phyloP scores from a whole-genome alignment of 2,797 vertebrate genomes.

The Podargus strigoides region DNA sequence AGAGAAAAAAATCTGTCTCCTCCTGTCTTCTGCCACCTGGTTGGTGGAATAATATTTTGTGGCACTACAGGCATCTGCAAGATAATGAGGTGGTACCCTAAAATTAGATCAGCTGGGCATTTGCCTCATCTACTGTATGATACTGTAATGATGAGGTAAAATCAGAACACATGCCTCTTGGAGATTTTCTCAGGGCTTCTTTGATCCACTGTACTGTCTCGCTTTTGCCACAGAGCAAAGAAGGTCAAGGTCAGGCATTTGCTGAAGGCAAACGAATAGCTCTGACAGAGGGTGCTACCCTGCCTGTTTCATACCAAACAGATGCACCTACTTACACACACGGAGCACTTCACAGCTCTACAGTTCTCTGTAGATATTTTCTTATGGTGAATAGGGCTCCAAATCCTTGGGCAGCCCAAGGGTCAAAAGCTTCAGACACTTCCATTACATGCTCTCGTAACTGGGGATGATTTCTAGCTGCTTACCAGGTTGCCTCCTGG shows the following conservation, averaged over 20 bases:
- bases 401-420: background rate
- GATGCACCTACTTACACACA: accelerated
- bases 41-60: background rate
- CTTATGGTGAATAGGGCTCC: background rate
- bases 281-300: background rate
- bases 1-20: background rate
- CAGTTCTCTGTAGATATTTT: background rate
- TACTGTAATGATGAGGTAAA: background rate
- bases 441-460: background rate
- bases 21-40: background rate
- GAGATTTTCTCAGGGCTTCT: background rate
- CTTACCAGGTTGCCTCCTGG: background rate
- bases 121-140: background rate
- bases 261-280: background rate
- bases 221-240: background rate
- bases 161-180: background rate
- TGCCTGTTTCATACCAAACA: background rate
- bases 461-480: background rate
- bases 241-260: background rate
- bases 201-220: background rate
- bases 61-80: background rate
- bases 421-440: background rate
- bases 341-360: background rate
- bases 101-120: background rate
- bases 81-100: background rate